A percentile compares a stretch with the other conserved stretches of the same genome.
These are phyloP conservation scores for Chrysotoxum bicinctum DNA, from an alignment of 2,888 invertebrate species.

Conservation along the genomic window DNA sequence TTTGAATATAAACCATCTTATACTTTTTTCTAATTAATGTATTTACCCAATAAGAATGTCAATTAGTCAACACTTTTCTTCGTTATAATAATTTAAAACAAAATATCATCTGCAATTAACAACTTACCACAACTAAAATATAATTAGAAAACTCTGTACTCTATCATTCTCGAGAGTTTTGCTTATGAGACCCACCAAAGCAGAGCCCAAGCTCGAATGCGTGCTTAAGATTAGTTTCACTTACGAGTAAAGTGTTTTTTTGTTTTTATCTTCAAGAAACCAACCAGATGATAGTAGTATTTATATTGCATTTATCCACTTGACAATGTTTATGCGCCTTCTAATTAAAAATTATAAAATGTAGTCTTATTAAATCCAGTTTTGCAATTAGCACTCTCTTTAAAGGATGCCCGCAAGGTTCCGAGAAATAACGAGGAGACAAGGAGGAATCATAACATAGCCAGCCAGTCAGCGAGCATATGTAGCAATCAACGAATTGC, in stretches of 20 bases:
- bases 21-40: neutral
- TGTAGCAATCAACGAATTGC: constrained; percentile 47
- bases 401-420: constrained; percentile 57
- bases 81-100: neutral
- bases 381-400: constrained; percentile 69
- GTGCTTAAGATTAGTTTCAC: constrained; percentile 70
- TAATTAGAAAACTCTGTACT: constrained; percentile 44
- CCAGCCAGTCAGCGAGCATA: neutral
- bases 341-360: constrained; percentile 68
- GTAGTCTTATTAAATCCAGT: constrained; percentile 68
- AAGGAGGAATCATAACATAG: constrained; percentile 24
- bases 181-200: neutral
- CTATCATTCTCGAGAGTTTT: constrained; percentile 8
- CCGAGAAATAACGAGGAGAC: constrained; percentile 24
- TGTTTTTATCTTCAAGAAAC: constrained; percentile 11
- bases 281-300: constrained; percentile 56
- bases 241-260: constrained; percentile 32
- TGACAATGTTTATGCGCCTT: constrained; percentile 65
- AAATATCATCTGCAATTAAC: constrained; percentile 40
- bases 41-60: constrained; percentile 1
- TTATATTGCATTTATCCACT: constrained; percentile 66
- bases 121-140: constrained; percentile 36
- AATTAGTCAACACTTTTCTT: constrained; percentile 17
- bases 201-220: constrained; percentile 31
- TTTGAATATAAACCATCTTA: too few species aligned